Evolutionary conservation across 2,888 invertebrate genomes (phyloP), one percentile per base, ranked within the genome.

Genomic region (Diabrotica balteata): DNA sequence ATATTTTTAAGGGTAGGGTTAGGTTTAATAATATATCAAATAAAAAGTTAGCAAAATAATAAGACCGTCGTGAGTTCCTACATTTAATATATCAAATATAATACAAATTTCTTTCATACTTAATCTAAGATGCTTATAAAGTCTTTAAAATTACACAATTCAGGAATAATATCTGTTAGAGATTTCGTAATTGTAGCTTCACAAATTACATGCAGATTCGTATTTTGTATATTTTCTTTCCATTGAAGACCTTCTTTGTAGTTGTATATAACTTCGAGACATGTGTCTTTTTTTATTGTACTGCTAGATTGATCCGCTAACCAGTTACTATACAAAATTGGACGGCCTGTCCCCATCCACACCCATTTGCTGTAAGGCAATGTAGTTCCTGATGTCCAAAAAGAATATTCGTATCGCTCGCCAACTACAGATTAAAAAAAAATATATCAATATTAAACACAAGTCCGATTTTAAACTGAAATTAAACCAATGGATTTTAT

Each of bases 321-420:
- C 68, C 68, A 68, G 45, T 62, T 61, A 4, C 65, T 50, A 17
- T 46, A 68, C 7, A 65, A 8, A 9, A 68, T 58, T 5, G 68
- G 65, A 8, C 45, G 65, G 8, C 68, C 68, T 5, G 68, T 65
- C 9, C 43, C 45, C 45, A 68, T 47, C 68, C 68, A 68, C 4
- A 65, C 62, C 68, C 68, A 68, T 22, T 62, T 61, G 10, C 43
- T 42, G 47, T 62, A 53, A 17, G 62, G 32, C 49, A 65, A 11
- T 4, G 53, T 61, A 47, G 65, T 62, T 17, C 64, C 68, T 8
- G 68, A 68, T 6, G 65, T 62, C 68, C 68, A 68, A 43, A 68
- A 65, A 8, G 22, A 53, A 10, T 62, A 61, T 11, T 65, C 58
- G n/a, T 42, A 43, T 10, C 58, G 46, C n/a, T 32, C 45, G 17